Evolutionary conservation across 1,140 invertebrate genomes (phyloP).

Genomic region (Reticulitermes speratus): DNA sequence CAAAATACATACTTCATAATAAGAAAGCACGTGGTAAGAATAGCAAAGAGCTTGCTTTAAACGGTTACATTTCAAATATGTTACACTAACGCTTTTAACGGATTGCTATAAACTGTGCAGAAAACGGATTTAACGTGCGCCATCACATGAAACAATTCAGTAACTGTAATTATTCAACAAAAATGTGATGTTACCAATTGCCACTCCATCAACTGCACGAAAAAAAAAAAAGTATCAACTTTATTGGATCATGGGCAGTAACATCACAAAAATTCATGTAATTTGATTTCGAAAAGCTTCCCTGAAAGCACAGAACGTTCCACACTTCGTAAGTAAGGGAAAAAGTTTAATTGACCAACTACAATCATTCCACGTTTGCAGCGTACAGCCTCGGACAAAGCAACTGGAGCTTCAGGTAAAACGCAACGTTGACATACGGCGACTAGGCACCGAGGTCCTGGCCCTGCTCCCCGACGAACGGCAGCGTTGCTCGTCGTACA

Average conservation of each 20-base stretch:
- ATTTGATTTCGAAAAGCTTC: neutral
- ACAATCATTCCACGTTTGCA: neutral
- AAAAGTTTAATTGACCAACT: neutral
- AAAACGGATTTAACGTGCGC: no score
- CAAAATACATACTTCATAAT: no score
- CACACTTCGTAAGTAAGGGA: neutral
- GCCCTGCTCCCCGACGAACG: no score
- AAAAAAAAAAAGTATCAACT: neutral
- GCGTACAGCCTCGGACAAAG: no score
- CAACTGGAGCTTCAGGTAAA: no score
- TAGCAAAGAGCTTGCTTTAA: no score
- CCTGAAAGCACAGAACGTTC: neutral
- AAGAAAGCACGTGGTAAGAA: no score
- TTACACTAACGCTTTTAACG: neutral
- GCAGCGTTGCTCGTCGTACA: no score
- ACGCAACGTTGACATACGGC: no score
- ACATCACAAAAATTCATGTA: neutral
- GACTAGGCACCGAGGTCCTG: no score
- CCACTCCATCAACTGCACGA: neutral
- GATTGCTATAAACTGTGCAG: no score
- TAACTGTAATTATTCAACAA: neutral
- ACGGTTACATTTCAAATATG: neutral
- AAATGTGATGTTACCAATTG: neutral
- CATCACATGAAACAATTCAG: conserved; percentile 3
- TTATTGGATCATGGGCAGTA: neutral